Conservation (phyloP, 2,888 invertebrate genomes). For the Hoplodrina blanda region DNA sequence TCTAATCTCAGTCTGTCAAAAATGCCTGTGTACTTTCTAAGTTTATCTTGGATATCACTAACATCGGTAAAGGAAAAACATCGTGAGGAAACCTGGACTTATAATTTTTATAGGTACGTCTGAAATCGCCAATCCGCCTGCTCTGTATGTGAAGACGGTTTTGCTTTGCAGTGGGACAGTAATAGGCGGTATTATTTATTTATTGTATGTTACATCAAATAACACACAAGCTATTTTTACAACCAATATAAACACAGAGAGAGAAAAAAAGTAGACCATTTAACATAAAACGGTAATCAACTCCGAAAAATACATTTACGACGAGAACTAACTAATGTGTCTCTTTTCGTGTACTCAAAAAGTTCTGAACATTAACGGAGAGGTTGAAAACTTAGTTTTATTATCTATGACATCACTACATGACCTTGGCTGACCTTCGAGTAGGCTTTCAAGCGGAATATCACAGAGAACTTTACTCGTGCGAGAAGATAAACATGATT, state of each 20-base stretch:
- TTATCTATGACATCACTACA: constrained; percentile 12
- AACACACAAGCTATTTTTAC: no score
- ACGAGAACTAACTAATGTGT: constrained; percentile 7
- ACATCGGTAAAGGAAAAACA: no score
- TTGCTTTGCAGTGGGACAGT: no score
- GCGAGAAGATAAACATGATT: constrained; percentile 26
- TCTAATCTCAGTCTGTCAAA: no score
- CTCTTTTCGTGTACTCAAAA: constrained; percentile 24
- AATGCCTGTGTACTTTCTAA: no score
- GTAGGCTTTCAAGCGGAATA: constrained; percentile 21
- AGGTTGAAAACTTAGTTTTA: constrained; percentile 16
- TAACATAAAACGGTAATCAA: constrained; percentile 11
- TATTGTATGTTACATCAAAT: no score
- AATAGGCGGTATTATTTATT: no score
- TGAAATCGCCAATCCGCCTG: no score
- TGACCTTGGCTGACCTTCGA: constrained; percentile 29
- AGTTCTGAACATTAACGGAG: constrained; percentile 33
- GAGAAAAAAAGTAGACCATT: neutral
- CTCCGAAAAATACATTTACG: constrained; percentile 29
- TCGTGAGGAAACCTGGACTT: no score
- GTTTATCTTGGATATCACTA: no score
- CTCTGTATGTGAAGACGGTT: no score
- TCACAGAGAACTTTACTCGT: constrained; percentile 20
- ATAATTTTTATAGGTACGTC: no score
- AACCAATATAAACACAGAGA: neutral